Base-by-base conservation (phyloP, 2,888 invertebrate genomes). In the Strigamia transsilvanica region DNA sequence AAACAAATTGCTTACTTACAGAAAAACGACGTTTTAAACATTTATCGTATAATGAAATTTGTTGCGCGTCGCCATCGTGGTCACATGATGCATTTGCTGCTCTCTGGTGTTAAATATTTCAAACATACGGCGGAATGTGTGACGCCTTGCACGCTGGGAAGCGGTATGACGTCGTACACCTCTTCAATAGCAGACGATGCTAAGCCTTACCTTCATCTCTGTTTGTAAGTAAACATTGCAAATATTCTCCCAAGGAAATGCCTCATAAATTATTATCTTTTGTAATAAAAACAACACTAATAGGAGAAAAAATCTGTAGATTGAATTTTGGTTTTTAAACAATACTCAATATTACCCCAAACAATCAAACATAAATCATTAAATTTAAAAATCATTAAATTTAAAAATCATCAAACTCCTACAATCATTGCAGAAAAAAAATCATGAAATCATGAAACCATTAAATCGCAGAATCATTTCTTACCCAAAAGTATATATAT, bases 1-100 rank as follows among this genome's bases (percentile, higher is more conserved):
- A 18, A 38, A 38, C 15, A 18, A 56, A 38, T 38, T 38, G 38
- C 38, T 38, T 46, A 46, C 46, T 13, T 46, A 13, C 13, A 46
- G 46, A 46, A 56, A 56, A 56, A 56, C 6, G 56, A 56, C 18
- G 56, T 18, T 46, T 56, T 18, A 56, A 2, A 56, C 56, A 18
- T 56, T n/a, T 18, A 18, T 18, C 18, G 56, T 56, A 56, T 9
- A 56, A 56, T 21, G 18, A 56, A 56, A 56, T 56, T 56, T 56
- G 6, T 56, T 56, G 56, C 56, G 18, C 18, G 56, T n/a, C 56
- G 56, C 56, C 56, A 56, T 56, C 56, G 56, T 56, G 56, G 21
- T 56, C 56, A 56, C 56, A 56, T 56, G 56, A 56, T 18, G 18
- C 15, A 9, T n/a, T 56, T 56, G 56, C 56, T 18, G 56, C 56